These are phyloP conservation scores for Selenia dentaria DNA, from an alignment of 2,888 invertebrate species.

Conservation along the genomic window DNA sequence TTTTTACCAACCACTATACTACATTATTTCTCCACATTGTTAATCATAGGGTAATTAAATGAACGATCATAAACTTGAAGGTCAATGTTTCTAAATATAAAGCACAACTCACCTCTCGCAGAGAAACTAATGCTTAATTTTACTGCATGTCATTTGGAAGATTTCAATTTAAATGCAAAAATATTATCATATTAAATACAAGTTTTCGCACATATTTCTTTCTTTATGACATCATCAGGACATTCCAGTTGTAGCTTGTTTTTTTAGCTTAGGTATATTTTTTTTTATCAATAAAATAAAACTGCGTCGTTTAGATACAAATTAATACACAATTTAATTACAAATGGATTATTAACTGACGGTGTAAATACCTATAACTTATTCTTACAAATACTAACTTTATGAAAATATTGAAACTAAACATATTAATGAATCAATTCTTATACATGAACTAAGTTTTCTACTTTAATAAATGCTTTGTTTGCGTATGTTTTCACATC, in stretches of 20 bases:
- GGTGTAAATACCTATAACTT: too few species aligned
- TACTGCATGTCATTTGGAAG: neutral
- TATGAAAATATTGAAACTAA: too few species aligned
- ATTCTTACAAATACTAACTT: too few species aligned
- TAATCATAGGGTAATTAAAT: constrained; percentile 17
- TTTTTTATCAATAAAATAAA: neutral
- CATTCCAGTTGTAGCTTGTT: neutral
- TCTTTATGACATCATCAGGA: neutral
- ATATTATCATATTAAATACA: neutral
- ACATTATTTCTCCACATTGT: constrained; percentile 7
- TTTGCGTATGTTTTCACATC: too few species aligned
- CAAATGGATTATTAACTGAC: too few species aligned
- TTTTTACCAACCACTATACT: too few species aligned
- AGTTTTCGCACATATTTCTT: neutral
- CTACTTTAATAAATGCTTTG: too few species aligned
- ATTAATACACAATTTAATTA: too few species aligned
- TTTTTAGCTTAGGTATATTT: neutral
- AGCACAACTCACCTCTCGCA: constrained; percentile 2
- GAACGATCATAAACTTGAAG: constrained; percentile 11
- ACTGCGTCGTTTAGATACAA: too few species aligned
- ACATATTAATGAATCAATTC: too few species aligned
- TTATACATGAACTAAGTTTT: too few species aligned
- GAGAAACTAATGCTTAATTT: constrained; percentile 1
- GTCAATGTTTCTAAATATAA: constrained; percentile 14
- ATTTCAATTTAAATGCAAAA: constrained; percentile 1